Conservation (phyloP, 2,888 invertebrate species). For the Bombylius discolor region DNA sequence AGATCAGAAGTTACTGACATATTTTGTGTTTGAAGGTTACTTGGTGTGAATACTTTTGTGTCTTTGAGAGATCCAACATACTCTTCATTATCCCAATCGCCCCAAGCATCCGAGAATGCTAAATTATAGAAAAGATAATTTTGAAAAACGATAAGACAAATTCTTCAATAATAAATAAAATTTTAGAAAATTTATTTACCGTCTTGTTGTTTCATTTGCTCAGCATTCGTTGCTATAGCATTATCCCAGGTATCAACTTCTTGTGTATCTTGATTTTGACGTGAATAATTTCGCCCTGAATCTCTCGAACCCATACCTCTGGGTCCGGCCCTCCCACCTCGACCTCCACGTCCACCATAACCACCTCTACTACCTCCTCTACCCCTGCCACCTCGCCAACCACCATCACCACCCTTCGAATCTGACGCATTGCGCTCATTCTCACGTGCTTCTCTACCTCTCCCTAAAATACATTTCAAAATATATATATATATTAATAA, state of each 20-base stretch:
- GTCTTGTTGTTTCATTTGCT: constrained; percentile 20
- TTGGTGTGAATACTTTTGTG: constrained; percentile 82
- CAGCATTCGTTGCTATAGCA: constrained; percentile 34
- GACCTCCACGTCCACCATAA: constrained; percentile 40
- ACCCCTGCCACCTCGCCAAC: constrained; percentile 38
- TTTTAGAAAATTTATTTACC: constrained; percentile 10
- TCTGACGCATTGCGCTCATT: constrained; percentile 43
- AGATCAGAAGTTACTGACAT: constrained; percentile 25
- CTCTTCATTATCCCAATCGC: constrained; percentile 84
- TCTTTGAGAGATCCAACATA: constrained; percentile 90
- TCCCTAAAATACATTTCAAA: constrained; percentile 30
- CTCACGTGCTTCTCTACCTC: constrained; percentile 50
- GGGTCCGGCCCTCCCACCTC: constrained; percentile 32
- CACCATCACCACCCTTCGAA: constrained; percentile 33
- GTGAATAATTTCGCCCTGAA: constrained; percentile 21
- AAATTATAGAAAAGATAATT: neutral
- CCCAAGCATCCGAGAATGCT: constrained; percentile 39
- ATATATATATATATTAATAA: neutral
- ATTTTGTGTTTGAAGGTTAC: constrained; percentile 35
- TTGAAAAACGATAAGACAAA: neutral
- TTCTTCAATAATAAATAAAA: neutral
- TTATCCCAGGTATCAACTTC: constrained; percentile 49
- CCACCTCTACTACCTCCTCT: constrained; percentile 38
- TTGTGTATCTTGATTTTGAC: constrained; percentile 31
- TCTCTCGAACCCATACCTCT: constrained; percentile 18